These are phyloP conservation scores for Cydia splendana DNA, from an alignment of 1,140 invertebrate genomes.

Conservation along the genomic window DNA sequence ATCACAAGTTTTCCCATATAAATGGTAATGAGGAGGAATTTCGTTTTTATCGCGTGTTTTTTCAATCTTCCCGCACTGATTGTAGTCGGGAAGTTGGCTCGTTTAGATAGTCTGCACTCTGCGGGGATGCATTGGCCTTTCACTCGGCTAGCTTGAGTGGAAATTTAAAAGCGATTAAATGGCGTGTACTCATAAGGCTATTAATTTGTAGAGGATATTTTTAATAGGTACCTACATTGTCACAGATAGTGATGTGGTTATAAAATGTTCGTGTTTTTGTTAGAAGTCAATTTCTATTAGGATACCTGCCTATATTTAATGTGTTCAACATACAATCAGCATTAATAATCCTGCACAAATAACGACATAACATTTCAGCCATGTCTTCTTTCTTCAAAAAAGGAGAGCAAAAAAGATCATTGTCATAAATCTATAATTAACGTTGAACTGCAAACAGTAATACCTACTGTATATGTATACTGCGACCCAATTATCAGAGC, in stretches of 20 bases:
- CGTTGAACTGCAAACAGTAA: too few species aligned
- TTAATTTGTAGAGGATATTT: background rate
- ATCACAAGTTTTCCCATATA: slow-evolving; percentile 32
- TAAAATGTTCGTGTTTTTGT: background rate
- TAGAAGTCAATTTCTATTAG: background rate
- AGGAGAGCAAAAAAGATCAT: too few species aligned
- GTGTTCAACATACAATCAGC: too few species aligned
- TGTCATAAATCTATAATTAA: too few species aligned
- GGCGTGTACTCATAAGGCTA: background rate
- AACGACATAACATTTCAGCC: too few species aligned
- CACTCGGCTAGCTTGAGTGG: slow-evolving; percentile 15
- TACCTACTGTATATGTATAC: too few species aligned
- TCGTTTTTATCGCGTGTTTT: slow-evolving; percentile 32
- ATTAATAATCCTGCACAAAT: too few species aligned
- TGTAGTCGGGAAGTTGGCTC: slow-evolving; percentile 24
- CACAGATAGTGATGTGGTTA: background rate
- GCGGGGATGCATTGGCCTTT: slow-evolving; percentile 19
- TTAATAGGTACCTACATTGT: background rate
- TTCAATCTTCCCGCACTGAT: slow-evolving; percentile 26
- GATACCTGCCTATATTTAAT: too few species aligned
- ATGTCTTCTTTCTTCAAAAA: too few species aligned
- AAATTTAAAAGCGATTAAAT: slow-evolving; percentile 15
- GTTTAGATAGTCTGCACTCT: slow-evolving; percentile 19
- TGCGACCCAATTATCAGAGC: too few species aligned
- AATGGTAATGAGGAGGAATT: slow-evolving; percentile 31